A percentile compares a stretch with the other conserved stretches of the same genome.
These are phyloP conservation scores for Notechis scutatus DNA, from an alignment of 2,113 vertebrate genomes.

Conservation along the genomic window DNA sequence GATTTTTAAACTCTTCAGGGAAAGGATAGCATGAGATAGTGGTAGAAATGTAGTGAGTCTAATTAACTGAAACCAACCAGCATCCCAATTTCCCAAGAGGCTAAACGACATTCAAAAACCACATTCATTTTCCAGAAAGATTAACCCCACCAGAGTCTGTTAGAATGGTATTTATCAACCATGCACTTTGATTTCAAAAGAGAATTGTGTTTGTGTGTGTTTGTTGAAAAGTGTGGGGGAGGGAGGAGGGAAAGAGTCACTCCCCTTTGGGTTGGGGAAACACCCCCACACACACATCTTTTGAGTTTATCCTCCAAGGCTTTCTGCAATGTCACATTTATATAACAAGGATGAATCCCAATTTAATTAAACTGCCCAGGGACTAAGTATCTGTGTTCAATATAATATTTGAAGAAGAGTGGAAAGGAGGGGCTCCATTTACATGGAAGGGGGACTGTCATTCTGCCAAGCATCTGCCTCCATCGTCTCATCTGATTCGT, in stretches of 20 bases:
- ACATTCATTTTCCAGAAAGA: constrained; percentile 13
- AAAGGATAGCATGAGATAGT: not conserved
- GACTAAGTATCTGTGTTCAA: constrained; percentile 50
- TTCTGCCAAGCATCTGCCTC: constrained; percentile 60
- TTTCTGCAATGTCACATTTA: constrained; percentile 55
- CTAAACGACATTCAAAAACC: not conserved
- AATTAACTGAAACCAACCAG: not conserved
- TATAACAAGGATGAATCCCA: constrained; percentile 56
- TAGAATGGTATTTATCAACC: constrained; percentile 28
- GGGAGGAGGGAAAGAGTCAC: not conserved
- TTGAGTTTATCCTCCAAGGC: constrained; percentile 24
- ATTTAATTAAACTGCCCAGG: constrained; percentile 60
- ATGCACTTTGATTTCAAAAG: constrained; percentile 19
- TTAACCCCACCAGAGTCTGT: constrained; percentile 19
- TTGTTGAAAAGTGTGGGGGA: not conserved
- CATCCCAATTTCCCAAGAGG: not conserved
- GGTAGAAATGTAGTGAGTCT: not conserved
- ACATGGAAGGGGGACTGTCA: constrained; percentile 18
- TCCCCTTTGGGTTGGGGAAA: not conserved
- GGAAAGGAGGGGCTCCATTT: constrained; percentile 36
- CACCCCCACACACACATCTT: not conserved
- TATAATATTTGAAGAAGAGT: constrained; percentile 18
- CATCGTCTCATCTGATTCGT: constrained; percentile 56
- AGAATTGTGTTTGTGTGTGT: not conserved
- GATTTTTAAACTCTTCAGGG: not conserved